A percentile compares a stretch with the other conserved stretches of the same genome.
These are phyloP conservation scores for Hemichromis elongatus DNA, from an alignment of 2,113 vertebrate genomes.

Conservation along the genomic window DNA sequence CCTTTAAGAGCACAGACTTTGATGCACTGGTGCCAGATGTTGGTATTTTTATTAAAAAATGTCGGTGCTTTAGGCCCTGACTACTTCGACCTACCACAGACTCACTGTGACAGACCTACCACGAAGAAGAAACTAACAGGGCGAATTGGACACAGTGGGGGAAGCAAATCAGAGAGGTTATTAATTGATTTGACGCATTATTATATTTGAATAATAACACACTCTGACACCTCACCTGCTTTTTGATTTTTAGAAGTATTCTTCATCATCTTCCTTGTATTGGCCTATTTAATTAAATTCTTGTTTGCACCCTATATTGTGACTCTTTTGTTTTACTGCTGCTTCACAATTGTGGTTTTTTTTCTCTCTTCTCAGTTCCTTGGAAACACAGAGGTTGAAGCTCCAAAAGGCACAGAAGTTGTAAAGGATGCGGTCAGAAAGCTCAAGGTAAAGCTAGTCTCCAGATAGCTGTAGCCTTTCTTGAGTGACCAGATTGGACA, in stretches of 20 bases:
- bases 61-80: neutral
- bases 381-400: slow-evolving; percentile 94
- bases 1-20: neutral
- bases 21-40: neutral
- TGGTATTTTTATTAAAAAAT: neutral
- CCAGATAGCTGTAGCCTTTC: neutral
- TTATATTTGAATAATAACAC: neutral
- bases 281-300: neutral
- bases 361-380: slow-evolving; percentile 80
- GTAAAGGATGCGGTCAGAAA: slow-evolving; percentile 96
- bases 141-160: neutral
- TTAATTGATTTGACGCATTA: neutral
- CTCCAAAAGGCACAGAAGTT: slow-evolving; percentile 95
- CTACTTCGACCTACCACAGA: neutral
- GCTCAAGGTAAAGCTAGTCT: slow-evolving; percentile 82
- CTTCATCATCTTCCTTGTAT: neutral
- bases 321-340: neutral
- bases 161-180: neutral
- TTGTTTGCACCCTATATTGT: neutral
- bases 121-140: neutral
- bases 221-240: neutral
- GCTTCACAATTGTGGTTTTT: neutral
- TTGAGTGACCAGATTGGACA: neutral
- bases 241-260: neutral
- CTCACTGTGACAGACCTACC: neutral